Base-by-base conservation (phyloP, 2,888 invertebrate species). In the Pseudeuparius sepicola region DNA sequence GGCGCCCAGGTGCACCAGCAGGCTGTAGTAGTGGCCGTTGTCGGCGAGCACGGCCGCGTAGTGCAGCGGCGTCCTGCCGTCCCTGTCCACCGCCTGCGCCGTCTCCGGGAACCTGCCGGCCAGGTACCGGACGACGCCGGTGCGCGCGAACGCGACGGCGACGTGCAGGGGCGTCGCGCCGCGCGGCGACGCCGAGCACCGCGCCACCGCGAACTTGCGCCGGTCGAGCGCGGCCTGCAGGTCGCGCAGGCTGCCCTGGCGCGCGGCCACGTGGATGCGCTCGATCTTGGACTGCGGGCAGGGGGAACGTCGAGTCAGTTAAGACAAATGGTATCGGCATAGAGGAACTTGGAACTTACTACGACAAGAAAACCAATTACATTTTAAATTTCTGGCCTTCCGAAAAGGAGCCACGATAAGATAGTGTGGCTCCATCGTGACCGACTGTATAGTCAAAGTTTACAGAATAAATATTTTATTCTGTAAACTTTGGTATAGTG, bases 251-350 rank as follows among this genome's bases (percentile, higher is more conserved):
- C 81, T 84, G 3, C 93, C 93, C 48, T 83, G 79, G 49, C 78
- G 74, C 12, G 90, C 83, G 17, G 90, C 87, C 48, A 78, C 64
- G 57, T 93, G 93, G 15, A 93, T 88, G 40, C 81, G 75, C 44
- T 83, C 80, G 46, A 93, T 92, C 73, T 93, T 92, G 48, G 78
- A 75, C 90, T 92, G 51, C n/a, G n/a, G n/a, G n/a, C n/a, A n/a
- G 18, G 23, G 34, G n/a, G 24, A 24, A 31, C 24, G 16, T 15
- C n/a, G 20, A 18, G 17, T 33, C 16, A 14, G 12, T 20, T 20
- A 20, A 20, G n/a, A 20, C n/a, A 20, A 20, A 7, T 20, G 20
- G n/a, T 20, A 20, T n/a, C n/a, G n/a, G n/a, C n/a, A n/a, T n/a
- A n/a, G n/a, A n/a, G n/a, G n/a, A n/a, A n/a, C n/a, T n/a, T n/a